phyloP scores from a whole-genome alignment of 2,113 vertebrate genomes.

The Phaethornis superciliosus region DNA sequence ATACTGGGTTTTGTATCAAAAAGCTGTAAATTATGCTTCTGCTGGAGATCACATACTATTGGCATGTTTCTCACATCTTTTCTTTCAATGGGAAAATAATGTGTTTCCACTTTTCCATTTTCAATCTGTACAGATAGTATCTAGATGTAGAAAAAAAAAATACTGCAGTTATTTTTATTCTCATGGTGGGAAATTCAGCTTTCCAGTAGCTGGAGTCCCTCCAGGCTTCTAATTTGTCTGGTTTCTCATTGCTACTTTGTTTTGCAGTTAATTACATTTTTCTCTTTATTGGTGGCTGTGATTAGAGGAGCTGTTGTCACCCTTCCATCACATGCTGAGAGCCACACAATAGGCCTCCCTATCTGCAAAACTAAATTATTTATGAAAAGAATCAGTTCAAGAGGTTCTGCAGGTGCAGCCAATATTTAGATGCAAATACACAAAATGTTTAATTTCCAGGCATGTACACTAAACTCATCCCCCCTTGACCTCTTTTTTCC shows the following conservation, averaged over 20 bases:
- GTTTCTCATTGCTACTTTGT: background rate
- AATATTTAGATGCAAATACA: background rate
- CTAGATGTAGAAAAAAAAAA: background rate
- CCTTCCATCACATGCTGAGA: background rate
- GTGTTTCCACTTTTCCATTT: background rate
- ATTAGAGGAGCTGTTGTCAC: background rate
- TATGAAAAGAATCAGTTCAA: background rate
- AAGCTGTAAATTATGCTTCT: background rate
- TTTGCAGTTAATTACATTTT: conserved; percentile 8
- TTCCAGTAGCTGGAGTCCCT: background rate
- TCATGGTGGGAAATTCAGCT: background rate
- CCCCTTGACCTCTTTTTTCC: background rate
- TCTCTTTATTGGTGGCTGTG: background rate
- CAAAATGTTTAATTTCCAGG: background rate
- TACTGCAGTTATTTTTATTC: background rate
- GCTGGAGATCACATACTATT: background rate
- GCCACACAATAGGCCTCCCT: background rate
- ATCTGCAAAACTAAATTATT: background rate
- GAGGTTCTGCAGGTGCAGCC: background rate
- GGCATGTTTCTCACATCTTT: background rate
- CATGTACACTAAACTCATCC: background rate
- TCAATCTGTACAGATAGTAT: background rate
- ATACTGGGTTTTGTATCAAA: background rate
- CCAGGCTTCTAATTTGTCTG: background rate
- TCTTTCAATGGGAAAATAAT: background rate